These are phyloP conservation scores for Falco concolor DNA, from an alignment of 2,797 vertebrate species.

Conservation along the genomic window DNA sequence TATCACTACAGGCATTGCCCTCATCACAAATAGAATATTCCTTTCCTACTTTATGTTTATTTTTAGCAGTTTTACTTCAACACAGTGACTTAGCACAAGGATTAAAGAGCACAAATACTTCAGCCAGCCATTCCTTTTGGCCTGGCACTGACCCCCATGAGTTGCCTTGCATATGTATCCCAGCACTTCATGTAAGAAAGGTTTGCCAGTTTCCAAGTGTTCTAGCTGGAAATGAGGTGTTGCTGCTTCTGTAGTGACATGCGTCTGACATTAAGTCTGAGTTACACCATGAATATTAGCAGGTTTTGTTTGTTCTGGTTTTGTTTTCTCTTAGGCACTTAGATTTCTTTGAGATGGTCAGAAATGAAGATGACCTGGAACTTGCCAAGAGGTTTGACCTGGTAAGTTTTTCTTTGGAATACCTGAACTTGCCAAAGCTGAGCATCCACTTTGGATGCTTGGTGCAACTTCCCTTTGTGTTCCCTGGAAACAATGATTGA, in stretches of 20 bases:
- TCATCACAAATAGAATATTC: neutral
- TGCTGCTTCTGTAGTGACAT: neutral
- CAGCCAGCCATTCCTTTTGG: neutral
- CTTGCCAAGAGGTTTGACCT: slow-evolving; percentile 91
- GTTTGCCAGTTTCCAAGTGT: neutral
- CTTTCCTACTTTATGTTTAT: neutral
- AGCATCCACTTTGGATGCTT: neutral
- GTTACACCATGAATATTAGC: neutral
- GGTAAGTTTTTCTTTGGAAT: slow-evolving; percentile 74
- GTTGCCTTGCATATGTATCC: neutral
- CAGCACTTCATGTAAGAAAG: neutral
- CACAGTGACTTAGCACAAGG: neutral
- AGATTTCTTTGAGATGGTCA: slow-evolving; percentile 98
- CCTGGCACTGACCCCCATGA: neutral
- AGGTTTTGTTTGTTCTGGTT: neutral
- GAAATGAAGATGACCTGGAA: slow-evolving; percentile 94
- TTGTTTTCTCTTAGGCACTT: slow-evolving; percentile 81
- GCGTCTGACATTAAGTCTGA: neutral
- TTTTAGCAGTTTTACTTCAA: neutral
- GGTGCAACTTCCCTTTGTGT: neutral
- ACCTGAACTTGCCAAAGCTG: neutral
- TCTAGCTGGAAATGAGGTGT: neutral
- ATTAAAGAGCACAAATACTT: neutral
- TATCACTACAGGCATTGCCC: neutral
- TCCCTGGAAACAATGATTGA: neutral